Base-by-base conservation (phyloP, 2,888 invertebrate species). In the Suillia variegata region DNA sequence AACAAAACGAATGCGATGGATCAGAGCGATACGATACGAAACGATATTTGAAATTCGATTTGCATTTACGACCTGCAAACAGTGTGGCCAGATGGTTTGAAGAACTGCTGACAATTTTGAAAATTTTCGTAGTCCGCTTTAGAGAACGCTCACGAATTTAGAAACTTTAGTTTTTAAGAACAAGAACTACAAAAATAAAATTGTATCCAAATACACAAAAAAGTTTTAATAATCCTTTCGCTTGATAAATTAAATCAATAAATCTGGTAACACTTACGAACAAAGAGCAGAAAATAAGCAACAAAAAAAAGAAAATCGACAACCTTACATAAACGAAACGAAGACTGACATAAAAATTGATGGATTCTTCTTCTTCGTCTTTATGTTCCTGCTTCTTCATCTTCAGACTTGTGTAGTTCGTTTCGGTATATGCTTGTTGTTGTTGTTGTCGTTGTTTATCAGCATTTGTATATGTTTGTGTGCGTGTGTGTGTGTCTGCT, bases 311-410 rank as follows among this genome's bases (percentile, higher is more conserved):
- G n/a, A n/a, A n/a, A n/a, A n/a, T 21, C 38, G 20, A 48, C 55
- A 47, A 76, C 75, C n/a, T n/a, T n/a, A 70, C 74, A 76, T 71
- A 70, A 74, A 65, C 62, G 66, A 63, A 45, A 5, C 18, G 67
- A 71, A 73, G n/a, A n/a, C n/a, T 64, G 69, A 70, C 76, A 74
- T 74, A 74, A 76, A 77, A 77, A 73, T 77, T 77, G 74, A 74
- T 77, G 74, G 77, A 74, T 74, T 77, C 73, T 68, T 68, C 75
- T 75, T 73, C 76, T 57, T 52, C 38, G 20, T 18, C 13, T 45
- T 17, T n/a, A n/a, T n/a, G n/a, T n/a, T n/a, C n/a, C n/a, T n/a
- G n/a, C 20, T 5, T 45, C 20, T 45, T 17, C 18, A 20, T 8
- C 20, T 20, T 5, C 45, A 18, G 18, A 17, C 13, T 17, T 13